These are phyloP conservation scores for Crossocerus cetratus DNA, from an alignment of 2,888 invertebrate genomes.

Conservation along the genomic window DNA sequence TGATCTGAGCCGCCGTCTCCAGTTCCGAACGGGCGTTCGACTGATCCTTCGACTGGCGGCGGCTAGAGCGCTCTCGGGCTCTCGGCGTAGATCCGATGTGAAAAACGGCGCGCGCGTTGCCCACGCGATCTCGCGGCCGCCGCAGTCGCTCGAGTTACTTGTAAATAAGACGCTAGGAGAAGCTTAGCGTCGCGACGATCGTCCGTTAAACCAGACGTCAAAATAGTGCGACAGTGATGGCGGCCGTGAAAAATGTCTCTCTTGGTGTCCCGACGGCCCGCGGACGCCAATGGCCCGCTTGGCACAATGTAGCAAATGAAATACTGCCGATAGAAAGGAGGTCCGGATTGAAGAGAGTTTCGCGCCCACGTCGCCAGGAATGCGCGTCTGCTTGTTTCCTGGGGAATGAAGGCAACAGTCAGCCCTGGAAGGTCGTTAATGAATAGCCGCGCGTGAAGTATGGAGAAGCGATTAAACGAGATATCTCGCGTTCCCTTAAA, in stretches of 20 bases:
- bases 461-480: slow-evolving; percentile 47
- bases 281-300: slow-evolving; percentile 40
- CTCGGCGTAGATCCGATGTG: slow-evolving; percentile 6
- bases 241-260: no score
- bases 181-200: no score
- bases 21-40: slow-evolving; percentile 53
- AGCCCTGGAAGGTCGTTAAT: slow-evolving; percentile 49
- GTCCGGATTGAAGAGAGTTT: slow-evolving; percentile 36
- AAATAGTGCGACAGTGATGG: no score
- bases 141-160: no score
- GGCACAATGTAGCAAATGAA: slow-evolving; percentile 51
- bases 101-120: slow-evolving; percentile 4
- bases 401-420: slow-evolving; percentile 49
- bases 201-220: no score
- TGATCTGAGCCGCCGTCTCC: slow-evolving; percentile 44
- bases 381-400: slow-evolving; percentile 46
- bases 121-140: slow-evolving; percentile 17
- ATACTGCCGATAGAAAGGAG: slow-evolving; percentile 14
- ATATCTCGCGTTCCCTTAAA: slow-evolving; percentile 32
- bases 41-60: slow-evolving; percentile 28
- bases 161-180: no score
- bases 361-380: slow-evolving; percentile 45
- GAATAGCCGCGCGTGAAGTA: slow-evolving; percentile 46
- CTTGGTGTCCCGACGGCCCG: slow-evolving; percentile 4
- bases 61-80: no score